Conservation (phyloP, 1,140 invertebrate species). For the Belonocnema kinseyi region DNA sequence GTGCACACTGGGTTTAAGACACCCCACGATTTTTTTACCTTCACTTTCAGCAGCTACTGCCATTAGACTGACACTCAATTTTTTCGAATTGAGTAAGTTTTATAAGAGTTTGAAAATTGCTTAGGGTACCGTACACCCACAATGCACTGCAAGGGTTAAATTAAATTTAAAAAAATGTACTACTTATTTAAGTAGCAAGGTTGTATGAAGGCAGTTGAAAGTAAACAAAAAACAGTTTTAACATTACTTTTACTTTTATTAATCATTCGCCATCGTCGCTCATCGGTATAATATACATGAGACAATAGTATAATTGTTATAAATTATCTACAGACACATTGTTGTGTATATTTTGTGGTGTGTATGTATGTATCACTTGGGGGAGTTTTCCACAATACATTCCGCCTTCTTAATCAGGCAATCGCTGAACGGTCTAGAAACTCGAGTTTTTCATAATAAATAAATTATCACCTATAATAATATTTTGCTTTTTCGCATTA, state of each 20-base stretch:
- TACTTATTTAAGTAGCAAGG: too few species aligned
- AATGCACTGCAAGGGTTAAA: too few species aligned
- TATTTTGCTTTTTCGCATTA: constrained; percentile 56
- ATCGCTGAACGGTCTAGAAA: constrained; percentile 47
- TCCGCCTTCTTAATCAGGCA: constrained; percentile 40
- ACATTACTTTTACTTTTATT: constrained; percentile 74
- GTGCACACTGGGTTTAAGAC: too few species aligned
- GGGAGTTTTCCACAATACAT: constrained; percentile 38
- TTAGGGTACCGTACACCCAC: too few species aligned
- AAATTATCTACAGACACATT: constrained; percentile 72
- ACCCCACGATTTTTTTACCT: too few species aligned
- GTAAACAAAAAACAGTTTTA: constrained; percentile 59
- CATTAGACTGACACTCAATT: too few species aligned
- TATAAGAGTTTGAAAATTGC: too few species aligned
- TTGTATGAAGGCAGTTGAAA: too few species aligned
- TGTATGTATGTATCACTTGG: constrained; percentile 48
- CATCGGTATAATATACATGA: constrained; percentile 71
- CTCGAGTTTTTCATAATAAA: constrained; percentile 65
- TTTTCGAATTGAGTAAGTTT: too few species aligned
- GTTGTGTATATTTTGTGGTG: constrained; percentile 50
- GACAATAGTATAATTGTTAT: constrained; percentile 72
- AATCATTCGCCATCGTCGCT: constrained; percentile 57
- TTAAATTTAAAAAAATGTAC: too few species aligned
- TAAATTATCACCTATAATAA: constrained; percentile 70
- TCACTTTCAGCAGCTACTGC: too few species aligned